Conservation (phyloP, 2,888 invertebrate genomes). For the Xestia rhomboidea region DNA sequence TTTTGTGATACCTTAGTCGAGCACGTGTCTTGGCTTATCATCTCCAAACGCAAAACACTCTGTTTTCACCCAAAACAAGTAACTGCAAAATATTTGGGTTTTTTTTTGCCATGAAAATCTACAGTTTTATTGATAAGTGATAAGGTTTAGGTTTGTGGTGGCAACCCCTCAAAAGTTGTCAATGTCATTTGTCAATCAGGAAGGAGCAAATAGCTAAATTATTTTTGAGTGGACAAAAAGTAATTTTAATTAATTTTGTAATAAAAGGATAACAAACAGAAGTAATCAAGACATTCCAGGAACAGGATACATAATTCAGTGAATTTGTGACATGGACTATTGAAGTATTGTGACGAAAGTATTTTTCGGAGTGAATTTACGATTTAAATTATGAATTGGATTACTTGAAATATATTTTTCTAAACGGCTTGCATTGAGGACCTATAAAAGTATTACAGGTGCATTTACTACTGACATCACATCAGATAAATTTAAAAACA, state of each 20-base stretch:
- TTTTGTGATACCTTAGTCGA: too few relatives aligned
- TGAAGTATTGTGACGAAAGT: conserved; percentile 25
- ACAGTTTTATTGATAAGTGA: neutral
- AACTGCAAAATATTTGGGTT: neutral
- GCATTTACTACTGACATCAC: conserved; percentile 33
- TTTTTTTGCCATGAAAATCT: neutral
- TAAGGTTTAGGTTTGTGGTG: neutral
- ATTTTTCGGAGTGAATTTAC: conserved; percentile 40
- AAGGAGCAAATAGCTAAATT: conserved; percentile 30
- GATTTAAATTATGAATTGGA: conserved; percentile 48
- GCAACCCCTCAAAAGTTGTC: conserved; percentile 21
- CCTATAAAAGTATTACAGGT: conserved; percentile 18
- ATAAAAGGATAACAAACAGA: conserved; percentile 3
- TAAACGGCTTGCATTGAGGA: conserved; percentile 43
- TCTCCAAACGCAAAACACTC: neutral
- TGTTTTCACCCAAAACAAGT: neutral
- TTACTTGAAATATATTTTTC: conserved; percentile 35
- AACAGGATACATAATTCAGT: conserved; percentile 36
- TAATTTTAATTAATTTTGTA: conserved; percentile 20
- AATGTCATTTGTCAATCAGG: conserved; percentile 47
- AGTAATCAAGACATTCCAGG: conserved; percentile 42
- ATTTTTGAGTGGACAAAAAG: conserved; percentile 16
- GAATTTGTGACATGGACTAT: conserved; percentile 39
- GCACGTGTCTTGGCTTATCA: neutral
- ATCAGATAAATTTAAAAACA: conserved; percentile 17